Evolutionary conservation across 2,113 vertebrate species (phyloP).

Genomic region (Lates calcarifer): DNA sequence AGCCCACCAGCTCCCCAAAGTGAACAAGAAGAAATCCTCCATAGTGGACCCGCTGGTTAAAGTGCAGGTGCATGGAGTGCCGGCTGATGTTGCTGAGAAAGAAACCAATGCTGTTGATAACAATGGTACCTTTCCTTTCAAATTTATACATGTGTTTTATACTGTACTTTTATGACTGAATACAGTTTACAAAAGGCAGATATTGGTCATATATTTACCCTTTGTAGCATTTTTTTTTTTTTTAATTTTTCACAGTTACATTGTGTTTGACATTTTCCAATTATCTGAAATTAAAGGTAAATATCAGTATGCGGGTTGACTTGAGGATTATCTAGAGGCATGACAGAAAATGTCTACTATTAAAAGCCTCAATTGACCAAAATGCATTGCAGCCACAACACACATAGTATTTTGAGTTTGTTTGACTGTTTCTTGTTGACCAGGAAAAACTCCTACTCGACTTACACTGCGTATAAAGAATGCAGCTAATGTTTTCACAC

Average conservation of each 20-base stretch:
- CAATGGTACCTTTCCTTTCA: constrained; percentile 85
- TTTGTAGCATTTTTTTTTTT: too few species aligned
- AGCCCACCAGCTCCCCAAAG: constrained; percentile 95
- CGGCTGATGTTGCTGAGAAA: constrained; percentile 83
- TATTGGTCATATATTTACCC: too few species aligned
- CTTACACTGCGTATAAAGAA: not conserved
- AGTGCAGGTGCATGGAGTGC: constrained; percentile 89
- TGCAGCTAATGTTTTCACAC: not conserved
- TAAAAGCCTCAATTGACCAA: not conserved
- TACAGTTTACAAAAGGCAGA: too few species aligned
- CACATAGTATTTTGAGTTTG: not conserved
- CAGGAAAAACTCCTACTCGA: not conserved
- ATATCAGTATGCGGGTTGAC: not conserved
- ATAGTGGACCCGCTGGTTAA: constrained; percentile 94
- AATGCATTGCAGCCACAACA: not conserved
- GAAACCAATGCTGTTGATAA: constrained; percentile 87
- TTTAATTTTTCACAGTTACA: not conserved
- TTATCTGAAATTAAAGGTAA: too few species aligned
- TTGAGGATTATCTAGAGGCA: not conserved
- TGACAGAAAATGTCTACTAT: not conserved
- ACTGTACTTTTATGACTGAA: not conserved
- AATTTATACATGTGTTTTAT: not conserved
- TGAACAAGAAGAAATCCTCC: constrained; percentile 89
- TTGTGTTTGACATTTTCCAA: too few species aligned
- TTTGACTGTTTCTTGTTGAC: not conserved